A percentile compares a stretch with the other conserved stretches of the same genome.
phyloP scores from a whole-genome alignment of 2,797 vertebrate genomes.

The Sebastes dallii region DNA sequence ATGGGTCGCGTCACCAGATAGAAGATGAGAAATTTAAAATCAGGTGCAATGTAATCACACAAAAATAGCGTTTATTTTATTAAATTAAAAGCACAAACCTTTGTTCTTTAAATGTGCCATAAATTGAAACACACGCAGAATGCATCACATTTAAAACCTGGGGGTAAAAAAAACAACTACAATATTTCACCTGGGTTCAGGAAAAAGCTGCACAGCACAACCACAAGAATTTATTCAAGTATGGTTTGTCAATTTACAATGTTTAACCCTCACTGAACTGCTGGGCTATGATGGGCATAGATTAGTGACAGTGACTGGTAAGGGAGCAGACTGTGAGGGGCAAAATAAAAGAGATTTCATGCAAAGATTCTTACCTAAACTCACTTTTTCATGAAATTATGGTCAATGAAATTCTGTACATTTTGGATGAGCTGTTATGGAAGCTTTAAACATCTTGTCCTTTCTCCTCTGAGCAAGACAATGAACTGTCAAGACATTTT shows the following conservation, averaged over 20 bases:
- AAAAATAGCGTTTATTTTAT: slow-evolving; percentile 30
- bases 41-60: neutral
- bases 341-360: slow-evolving; percentile 1
- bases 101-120: neutral
- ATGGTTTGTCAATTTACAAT: slow-evolving; percentile 7
- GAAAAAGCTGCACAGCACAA: slow-evolving; percentile 4
- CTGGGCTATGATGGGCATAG: neutral
- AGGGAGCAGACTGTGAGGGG: neutral
- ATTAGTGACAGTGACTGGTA: neutral
- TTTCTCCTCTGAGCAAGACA: neutral
- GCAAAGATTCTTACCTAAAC: neutral
- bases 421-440: neutral
- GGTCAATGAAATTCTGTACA: neutral
- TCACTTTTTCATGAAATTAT: neutral
- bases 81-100: neutral
- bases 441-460: neutral
- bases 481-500: neutral
- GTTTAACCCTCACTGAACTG: neutral
- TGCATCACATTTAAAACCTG: neutral
- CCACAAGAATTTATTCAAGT: slow-evolving; percentile 10
- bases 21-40: slow-evolving; percentile 12
- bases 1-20: neutral
- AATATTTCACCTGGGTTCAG: neutral
- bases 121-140: neutral
- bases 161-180: neutral